phyloP scores from a whole-genome alignment of 2,797 vertebrate genomes.

The Periparus ater region DNA sequence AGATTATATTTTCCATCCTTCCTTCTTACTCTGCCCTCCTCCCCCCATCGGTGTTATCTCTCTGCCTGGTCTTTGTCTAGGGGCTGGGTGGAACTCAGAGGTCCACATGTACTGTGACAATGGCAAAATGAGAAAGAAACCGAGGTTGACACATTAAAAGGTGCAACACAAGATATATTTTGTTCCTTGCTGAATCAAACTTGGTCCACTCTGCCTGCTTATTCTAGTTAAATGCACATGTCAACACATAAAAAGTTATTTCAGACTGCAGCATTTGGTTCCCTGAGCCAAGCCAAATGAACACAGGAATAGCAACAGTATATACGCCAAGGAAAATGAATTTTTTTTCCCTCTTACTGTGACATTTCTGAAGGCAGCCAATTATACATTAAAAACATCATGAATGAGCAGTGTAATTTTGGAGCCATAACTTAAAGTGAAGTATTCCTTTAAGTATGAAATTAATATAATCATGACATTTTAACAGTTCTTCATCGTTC shows the following conservation, averaged over 20 bases:
- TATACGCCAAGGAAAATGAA: constrained; percentile 64
- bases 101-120: accelerated
- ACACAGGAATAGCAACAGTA: constrained; percentile 60
- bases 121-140: neutral
- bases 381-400: constrained; percentile 68
- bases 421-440: constrained; percentile 57
- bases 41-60: accelerated
- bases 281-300: constrained; percentile 58
- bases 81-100: neutral
- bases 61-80: neutral
- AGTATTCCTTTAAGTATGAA: constrained; percentile 60
- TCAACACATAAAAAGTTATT: constrained; percentile 70
- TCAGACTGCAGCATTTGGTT: constrained; percentile 57
- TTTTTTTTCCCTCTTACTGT: constrained; percentile 60
- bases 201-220: constrained; percentile 74
- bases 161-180: constrained; percentile 25
- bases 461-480: constrained; percentile 57
- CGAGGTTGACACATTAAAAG: neutral
- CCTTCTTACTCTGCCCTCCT: neutral
- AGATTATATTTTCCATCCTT: neutral
- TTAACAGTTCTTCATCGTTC: constrained; percentile 45
- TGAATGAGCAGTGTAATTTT: constrained; percentile 70
- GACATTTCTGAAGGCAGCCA: constrained; percentile 71
- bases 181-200: constrained; percentile 79
- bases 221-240: constrained; percentile 76